Percentiles rank a stretch among this genome's conserved stretches.
These are phyloP conservation scores for Neelides sp. DNA, from an alignment of 1,140 invertebrate species.

Conservation along the genomic window DNA sequence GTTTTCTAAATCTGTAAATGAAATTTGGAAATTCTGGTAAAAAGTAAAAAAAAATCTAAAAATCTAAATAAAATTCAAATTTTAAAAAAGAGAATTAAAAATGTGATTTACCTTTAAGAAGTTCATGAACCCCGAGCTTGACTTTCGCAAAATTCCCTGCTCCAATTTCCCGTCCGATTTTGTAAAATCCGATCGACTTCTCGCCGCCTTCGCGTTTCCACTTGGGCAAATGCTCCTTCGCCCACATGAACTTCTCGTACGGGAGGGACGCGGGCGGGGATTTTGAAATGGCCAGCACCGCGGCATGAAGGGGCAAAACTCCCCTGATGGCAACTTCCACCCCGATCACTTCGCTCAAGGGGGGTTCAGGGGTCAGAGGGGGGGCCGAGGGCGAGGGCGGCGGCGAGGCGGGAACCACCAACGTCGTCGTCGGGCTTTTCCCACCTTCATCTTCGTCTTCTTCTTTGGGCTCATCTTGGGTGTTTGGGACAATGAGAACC, in stretches of 20 bases:
- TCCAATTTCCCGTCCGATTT: slow-evolving; percentile 57
- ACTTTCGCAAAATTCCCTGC: slow-evolving; percentile 82
- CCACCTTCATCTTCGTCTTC: neutral
- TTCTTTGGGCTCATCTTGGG: neutral
- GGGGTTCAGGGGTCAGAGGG: too few species aligned
- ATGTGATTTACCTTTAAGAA: slow-evolving; percentile 76
- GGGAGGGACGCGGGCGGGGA: slow-evolving; percentile 6
- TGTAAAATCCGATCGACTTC: slow-evolving; percentile 56
- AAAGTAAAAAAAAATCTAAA: too few species aligned
- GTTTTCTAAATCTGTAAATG: too few species aligned
- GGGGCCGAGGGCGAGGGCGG: too few species aligned
- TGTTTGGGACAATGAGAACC: too few species aligned
- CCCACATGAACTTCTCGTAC: slow-evolving; percentile 19
- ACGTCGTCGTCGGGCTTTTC: neutral
- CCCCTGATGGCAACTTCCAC: too few species aligned
- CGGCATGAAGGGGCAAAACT: too few species aligned
- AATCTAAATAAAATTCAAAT: too few species aligned
- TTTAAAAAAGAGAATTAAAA: too few species aligned
- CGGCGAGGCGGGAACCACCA: neutral
- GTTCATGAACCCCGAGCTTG: slow-evolving; percentile 65
- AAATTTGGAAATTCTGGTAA: too few species aligned
- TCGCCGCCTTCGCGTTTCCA: slow-evolving; percentile 48
- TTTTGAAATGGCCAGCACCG: too few species aligned
- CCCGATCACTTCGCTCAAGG: too few species aligned
- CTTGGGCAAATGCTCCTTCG: slow-evolving; percentile 36